phyloP scores from a whole-genome alignment of 2,113 vertebrate genomes.

The Bubo scandiacus region DNA sequence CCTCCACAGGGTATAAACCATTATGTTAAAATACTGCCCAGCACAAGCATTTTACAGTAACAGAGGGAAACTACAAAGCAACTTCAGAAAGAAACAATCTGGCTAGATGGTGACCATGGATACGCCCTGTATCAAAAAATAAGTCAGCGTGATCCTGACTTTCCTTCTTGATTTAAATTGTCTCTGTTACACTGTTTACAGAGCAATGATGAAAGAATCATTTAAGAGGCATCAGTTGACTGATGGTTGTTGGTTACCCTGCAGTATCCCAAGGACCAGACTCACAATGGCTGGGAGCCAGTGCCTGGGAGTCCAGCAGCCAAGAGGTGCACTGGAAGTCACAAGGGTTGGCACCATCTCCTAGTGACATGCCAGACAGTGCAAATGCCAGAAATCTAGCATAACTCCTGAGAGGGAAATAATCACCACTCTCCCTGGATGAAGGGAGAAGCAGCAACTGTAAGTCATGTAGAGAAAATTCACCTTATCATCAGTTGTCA shows the following conservation, averaged over 20 bases:
- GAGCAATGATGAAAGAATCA: background rate
- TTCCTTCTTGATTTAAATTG: background rate
- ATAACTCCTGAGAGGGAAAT: background rate
- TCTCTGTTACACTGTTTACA: background rate
- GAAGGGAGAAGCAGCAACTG: background rate
- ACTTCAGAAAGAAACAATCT: background rate
- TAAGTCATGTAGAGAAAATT: background rate
- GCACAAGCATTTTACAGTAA: background rate
- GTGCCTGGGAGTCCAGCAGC: background rate
- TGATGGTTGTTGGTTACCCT: background rate
- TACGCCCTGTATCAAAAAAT: background rate
- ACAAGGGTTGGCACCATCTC: background rate
- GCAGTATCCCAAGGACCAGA: background rate
- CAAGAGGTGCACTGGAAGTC: background rate
- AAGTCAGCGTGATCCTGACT: background rate
- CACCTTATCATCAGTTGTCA: constrained; percentile 9
- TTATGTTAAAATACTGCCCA: background rate
- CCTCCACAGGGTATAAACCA: background rate
- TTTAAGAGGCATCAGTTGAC: background rate
- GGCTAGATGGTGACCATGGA: background rate
- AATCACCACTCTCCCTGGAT: background rate
- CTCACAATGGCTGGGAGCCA: background rate
- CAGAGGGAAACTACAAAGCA: background rate
- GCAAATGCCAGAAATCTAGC: background rate
- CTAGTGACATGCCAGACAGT: background rate